Evolutionary conservation across 2,888 invertebrate genomes (phyloP).

Genomic region (Mactromeris polynyma): DNA sequence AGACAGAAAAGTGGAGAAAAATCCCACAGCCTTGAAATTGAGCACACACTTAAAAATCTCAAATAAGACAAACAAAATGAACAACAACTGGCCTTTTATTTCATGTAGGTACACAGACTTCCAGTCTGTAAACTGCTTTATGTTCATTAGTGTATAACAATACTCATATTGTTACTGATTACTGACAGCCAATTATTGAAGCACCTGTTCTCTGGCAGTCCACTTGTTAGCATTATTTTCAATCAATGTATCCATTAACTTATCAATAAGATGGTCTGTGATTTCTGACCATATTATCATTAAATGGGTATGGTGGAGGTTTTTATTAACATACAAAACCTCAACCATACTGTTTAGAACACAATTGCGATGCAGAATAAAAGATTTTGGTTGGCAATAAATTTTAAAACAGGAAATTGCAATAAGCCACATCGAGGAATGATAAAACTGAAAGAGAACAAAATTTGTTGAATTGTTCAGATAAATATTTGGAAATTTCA

Average conservation of each 20-base stretch:
- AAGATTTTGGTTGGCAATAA: neutral
- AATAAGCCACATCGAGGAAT: neutral
- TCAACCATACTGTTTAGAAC: neutral
- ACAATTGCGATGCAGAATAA: neutral
- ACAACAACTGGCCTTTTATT: slow-evolving; percentile 20
- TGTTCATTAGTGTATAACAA: slow-evolving; percentile 34
- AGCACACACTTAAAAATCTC: neutral
- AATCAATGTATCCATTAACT: slow-evolving; percentile 46
- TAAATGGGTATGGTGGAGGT: neutral
- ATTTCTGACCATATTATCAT: slow-evolving; percentile 13
- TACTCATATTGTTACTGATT: slow-evolving; percentile 36
- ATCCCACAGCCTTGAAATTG: slow-evolving; percentile 1
- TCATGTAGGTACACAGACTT: slow-evolving; percentile 16
- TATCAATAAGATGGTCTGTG: slow-evolving; percentile 27
- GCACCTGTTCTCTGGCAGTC: slow-evolving; percentile 53
- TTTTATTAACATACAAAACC: neutral
- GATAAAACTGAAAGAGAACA: neutral
- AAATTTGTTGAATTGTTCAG: neutral
- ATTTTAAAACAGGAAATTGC: slow-evolving; percentile 11
- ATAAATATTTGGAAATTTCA: slow-evolving; percentile 22
- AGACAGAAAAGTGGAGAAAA: neutral
- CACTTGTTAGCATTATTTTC: slow-evolving; percentile 61
- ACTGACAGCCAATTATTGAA: slow-evolving; percentile 34
- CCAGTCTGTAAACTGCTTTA: slow-evolving; percentile 7
- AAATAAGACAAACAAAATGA: slow-evolving; percentile 13